Percentiles rank a stretch among this genome's conserved stretches.
Conservation (phyloP, 2,797 vertebrate genomes). For the Eptatretus atami region DNA sequence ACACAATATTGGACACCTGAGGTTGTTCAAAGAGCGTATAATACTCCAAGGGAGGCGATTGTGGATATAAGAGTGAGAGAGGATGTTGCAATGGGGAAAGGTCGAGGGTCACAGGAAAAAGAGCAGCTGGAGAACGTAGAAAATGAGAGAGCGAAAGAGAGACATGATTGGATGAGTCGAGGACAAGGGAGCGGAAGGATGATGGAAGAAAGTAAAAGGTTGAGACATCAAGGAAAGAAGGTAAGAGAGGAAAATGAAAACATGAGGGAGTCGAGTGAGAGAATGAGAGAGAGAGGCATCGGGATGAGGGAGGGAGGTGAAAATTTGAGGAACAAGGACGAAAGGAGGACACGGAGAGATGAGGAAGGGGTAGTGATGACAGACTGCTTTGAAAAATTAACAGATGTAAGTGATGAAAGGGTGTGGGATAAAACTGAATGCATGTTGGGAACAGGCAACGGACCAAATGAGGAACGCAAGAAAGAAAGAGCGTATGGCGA, state of each 20-base stretch:
- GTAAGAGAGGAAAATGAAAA: background rate
- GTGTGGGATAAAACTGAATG: conserved; percentile 11
- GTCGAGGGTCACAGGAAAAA: background rate
- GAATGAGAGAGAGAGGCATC: background rate
- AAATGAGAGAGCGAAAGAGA: background rate
- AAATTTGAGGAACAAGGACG: background rate
- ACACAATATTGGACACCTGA: no score
- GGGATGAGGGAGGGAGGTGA: background rate
- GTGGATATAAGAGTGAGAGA: background rate
- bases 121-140: background rate
- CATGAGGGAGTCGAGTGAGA: conserved; percentile 9
- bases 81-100: background rate
- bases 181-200: background rate
- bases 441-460: conserved; percentile 12
- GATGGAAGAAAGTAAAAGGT: background rate
- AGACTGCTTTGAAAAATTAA: conserved; percentile 12
- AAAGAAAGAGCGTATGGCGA: background rate
- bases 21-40: no score
- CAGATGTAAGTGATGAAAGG: conserved; percentile 12
- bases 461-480: conserved; percentile 9
- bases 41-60: no score
- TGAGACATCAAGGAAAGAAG: background rate
- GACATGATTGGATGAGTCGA: no score
- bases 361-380: background rate
- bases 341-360: conserved; percentile 7